Evolutionary conservation across 2,113 vertebrate genomes (phyloP).

Genomic region (Sitta europaea): DNA sequence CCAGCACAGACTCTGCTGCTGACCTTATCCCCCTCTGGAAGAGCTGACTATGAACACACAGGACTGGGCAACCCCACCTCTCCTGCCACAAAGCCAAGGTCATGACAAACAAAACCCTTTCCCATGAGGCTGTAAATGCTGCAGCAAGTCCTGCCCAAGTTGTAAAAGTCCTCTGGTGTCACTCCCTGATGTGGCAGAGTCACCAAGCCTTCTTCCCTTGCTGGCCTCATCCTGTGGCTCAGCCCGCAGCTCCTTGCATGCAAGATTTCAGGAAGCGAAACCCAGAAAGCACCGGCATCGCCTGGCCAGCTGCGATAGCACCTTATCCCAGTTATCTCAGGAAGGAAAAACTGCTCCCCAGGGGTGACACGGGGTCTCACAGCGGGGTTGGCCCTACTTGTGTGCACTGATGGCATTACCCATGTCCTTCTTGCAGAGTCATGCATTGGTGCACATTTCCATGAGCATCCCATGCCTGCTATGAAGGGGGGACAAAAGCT

Average conservation of each 20-base stretch:
- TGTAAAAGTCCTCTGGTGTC: background rate
- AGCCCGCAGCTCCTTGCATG: fast-evolving
- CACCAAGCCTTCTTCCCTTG: background rate
- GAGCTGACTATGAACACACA: background rate
- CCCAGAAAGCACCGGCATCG: fast-evolving
- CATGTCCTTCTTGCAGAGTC: background rate
- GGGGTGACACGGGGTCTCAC: fast-evolving
- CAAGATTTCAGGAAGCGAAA: background rate
- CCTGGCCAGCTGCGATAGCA: background rate
- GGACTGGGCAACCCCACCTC: background rate
- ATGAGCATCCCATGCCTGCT: background rate
- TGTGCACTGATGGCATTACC: background rate
- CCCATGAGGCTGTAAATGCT: background rate
- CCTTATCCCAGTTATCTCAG: background rate
- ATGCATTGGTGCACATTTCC: fast-evolving
- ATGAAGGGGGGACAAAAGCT: background rate
- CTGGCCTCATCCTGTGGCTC: background rate
- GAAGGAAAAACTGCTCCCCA: background rate
- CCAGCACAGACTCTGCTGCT: background rate
- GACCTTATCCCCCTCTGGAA: background rate
- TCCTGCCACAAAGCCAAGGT: fast-evolving
- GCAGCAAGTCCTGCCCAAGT: background rate
- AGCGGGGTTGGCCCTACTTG: fast-evolving
- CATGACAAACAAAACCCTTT: background rate
- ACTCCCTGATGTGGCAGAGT: background rate